Base-by-base conservation (phyloP, 2,888 invertebrate genomes). In the Ectemnius continuus region DNA sequence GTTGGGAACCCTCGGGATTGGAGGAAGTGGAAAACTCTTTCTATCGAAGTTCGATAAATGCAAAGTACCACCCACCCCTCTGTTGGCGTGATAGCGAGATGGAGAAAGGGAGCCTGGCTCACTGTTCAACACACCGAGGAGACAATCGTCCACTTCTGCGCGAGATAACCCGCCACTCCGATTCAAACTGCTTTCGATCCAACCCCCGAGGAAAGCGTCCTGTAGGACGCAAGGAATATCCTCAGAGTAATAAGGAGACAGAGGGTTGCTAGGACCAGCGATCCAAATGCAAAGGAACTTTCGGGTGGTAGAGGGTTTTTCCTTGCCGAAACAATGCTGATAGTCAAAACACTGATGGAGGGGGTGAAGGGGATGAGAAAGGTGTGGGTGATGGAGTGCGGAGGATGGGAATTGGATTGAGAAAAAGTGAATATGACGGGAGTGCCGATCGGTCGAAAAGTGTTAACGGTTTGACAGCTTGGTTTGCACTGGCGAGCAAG, bases 401-500 rank as follows among this genome's bases (percentile, higher is more conserved):
- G 16, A 61, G 26, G 23, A 16, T 36, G 61, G 46, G 16, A 46
- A 60, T 28, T 26, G 5, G 61, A 14, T 2, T 36, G 48, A n/a
- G 16, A 48, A 47, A 52, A 13, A 36, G 23, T 5, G 47, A 13
- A 20, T 58, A 23, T 23, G 8, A 14, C 14, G 47, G 11, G 14
- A 2, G 11, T 16, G 61, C 61, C 66, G 78, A 69, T 73, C 68
- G 77, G 73, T 73, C 57, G 78, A 75, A 79, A 81, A 85, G 81
- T 84, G 84, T 79, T 84, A 75, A 85, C 88, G 82, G 87, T 88
- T 86, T 88, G 88, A 87, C 87, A 89, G 87, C 83, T 84, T 84
- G 79, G 82, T 85, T 86, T 86, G 79, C 83, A 88, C 89, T 88
- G 88, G 71, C 82, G 82, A 83, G 85, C 78, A 76, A 77, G 83